Conservation (phyloP, 2,797 vertebrate genomes). For the Trichosurus vulpecula region DNA sequence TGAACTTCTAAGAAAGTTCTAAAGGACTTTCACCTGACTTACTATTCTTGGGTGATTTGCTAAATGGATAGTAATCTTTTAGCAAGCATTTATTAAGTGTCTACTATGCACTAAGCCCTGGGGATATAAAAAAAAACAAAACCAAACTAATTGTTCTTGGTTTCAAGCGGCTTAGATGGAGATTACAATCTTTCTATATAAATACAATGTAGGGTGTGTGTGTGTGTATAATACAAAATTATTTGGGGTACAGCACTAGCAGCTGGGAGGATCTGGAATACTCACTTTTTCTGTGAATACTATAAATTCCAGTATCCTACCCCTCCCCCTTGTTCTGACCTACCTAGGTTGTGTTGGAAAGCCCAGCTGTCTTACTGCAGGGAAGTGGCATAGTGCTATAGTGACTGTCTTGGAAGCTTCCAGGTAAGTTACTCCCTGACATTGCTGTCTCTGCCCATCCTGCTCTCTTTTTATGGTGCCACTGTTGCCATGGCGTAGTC, state of each 20-base stretch:
- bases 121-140: neutral
- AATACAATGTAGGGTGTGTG: no score
- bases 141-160: neutral
- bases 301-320: neutral
- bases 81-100: neutral
- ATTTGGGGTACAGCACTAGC: neutral
- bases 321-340: neutral
- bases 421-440: neutral
- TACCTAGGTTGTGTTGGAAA: neutral
- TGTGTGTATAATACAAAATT: neutral
- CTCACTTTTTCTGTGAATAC: neutral
- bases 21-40: neutral
- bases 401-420: neutral
- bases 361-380: neutral
- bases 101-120: neutral
- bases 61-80: neutral
- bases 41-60: neutral
- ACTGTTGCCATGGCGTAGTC: neutral
- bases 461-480: neutral
- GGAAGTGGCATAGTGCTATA: neutral
- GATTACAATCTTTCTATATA: neutral
- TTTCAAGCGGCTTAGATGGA: neutral
- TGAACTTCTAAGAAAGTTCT: neutral
- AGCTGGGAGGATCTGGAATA: neutral
- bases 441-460: neutral